Evolutionary conservation across 1,140 invertebrate species (phyloP), one percentile per base, ranked within the genome.

Genomic region (Drosophila oshimai): DNA sequence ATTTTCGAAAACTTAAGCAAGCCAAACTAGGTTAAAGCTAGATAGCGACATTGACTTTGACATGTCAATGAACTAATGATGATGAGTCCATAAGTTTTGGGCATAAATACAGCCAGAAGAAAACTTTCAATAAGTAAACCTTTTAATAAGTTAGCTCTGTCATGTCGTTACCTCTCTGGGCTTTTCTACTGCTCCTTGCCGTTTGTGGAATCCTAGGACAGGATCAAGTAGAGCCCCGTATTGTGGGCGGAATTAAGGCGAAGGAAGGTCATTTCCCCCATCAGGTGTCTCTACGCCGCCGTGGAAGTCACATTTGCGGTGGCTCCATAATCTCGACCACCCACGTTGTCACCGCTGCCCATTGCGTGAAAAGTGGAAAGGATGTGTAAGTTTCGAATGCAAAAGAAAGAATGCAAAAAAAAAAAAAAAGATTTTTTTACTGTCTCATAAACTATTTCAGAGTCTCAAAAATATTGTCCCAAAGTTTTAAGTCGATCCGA

Each of bases 341-440:
- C 50, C 92, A 91, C 65, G 89, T 94, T 10, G 72, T 94, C 1
- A 94, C 93, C 0, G 93, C 94, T 2, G 93, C 93, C 37, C 94
- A 94, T 58, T 94, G 94, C 53, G 78, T 89, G 6, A 37, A 65
- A 22, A 50, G 51, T 12, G 76, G 71, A 0, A 20, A 5, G 0
- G 36, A 49, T 51, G 39, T 62, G 78, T 83, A 41, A 47, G 78
- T 31, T 4, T 29, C 4, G n/a, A 3, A 10, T 7, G 3, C 6
- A 7, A 1, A 24, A 12, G n/a, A 18, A n/a, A n/a, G n/a, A n/a
- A n/a, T n/a, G n/a, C n/a, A n/a, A n/a, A n/a, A n/a, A n/a, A n/a
- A n/a, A n/a, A n/a, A n/a, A n/a, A n/a, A n/a, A n/a, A n/a, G n/a
- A n/a, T n/a, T n/a, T n/a, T n/a, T n/a, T n/a, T n/a, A n/a, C n/a